These are phyloP conservation scores for Anodontia alba DNA, from an alignment of 2,888 invertebrate species.

Conservation along the genomic window DNA sequence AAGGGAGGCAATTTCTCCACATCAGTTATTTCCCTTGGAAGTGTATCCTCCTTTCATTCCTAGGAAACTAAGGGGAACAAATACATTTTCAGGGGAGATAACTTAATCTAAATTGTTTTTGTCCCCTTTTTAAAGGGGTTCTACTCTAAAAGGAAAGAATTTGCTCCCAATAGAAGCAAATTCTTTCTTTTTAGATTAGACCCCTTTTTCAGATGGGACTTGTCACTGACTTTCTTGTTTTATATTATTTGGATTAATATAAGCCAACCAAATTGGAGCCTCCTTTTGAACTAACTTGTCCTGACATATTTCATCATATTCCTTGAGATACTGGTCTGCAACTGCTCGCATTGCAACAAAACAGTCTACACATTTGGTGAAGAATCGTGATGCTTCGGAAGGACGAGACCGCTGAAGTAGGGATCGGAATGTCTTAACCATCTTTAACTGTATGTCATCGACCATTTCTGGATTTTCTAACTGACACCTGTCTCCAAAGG, in stretches of 20 bases:
- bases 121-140: too few relatives aligned
- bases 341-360: conserved; percentile 62
- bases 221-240: conserved; percentile 21
- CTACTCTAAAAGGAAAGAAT: too few relatives aligned
- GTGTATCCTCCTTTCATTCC: too few relatives aligned
- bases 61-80: too few relatives aligned
- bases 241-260: conserved; percentile 56
- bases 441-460: conserved; percentile 57
- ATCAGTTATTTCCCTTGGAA: too few relatives aligned
- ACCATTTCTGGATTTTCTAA: conserved; percentile 48
- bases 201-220: too few relatives aligned
- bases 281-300: conserved; percentile 63
- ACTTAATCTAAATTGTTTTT: too few relatives aligned
- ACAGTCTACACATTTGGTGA: conserved; percentile 61
- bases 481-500: conserved; percentile 58
- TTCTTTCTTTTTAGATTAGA: too few relatives aligned
- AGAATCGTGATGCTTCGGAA: conserved; percentile 38
- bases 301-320: conserved; percentile 62
- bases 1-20: too few relatives aligned
- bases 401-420: conserved; percentile 41
- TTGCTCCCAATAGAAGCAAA: too few relatives aligned
- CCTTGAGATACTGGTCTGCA: conserved; percentile 59
- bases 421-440: conserved; percentile 50
- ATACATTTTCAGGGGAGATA: too few relatives aligned
- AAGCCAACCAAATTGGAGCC: conserved; percentile 62